Conservation (phyloP, 2,113 vertebrate genomes). For the Ariopsis seemanni region DNA sequence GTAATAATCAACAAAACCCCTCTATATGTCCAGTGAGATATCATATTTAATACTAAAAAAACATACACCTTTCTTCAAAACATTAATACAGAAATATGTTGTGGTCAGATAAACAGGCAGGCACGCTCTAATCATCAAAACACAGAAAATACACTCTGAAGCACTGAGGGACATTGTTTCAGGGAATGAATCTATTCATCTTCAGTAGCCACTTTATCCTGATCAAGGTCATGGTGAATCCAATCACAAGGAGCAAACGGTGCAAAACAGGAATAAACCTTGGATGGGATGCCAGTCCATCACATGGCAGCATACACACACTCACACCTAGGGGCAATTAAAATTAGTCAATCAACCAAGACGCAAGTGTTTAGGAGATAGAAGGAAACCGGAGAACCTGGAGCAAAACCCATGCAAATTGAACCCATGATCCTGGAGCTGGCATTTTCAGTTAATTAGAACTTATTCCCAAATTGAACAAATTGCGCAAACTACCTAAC, state of each 20-base stretch:
- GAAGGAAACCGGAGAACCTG: not conserved
- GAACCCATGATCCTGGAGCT: not conserved
- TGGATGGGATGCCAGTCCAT: not conserved
- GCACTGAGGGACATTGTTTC: not conserved
- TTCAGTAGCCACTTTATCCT: not conserved
- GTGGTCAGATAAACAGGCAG: not conserved
- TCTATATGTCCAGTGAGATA: not conserved
- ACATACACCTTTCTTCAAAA: not conserved
- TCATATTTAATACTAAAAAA: not conserved
- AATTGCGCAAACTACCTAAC: slow-evolving; percentile 21
- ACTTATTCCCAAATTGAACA: not conserved
- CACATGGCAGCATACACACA: not conserved
- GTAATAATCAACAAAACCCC: not conserved
- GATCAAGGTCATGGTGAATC: not conserved
- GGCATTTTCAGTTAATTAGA: not conserved
- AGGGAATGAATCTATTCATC: slow-evolving; percentile 4
- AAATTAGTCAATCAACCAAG: not conserved
- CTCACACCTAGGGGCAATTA: not conserved
- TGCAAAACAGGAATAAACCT: not conserved
- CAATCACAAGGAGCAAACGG: not conserved
- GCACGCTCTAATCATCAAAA: not conserved
- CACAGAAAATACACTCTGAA: not conserved
- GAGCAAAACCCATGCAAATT: not conserved
- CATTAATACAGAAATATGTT: not conserved
- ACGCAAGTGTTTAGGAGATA: not conserved